Conservation (phyloP, 2,113 vertebrate genomes). For the Myotis yumanensis region DNA sequence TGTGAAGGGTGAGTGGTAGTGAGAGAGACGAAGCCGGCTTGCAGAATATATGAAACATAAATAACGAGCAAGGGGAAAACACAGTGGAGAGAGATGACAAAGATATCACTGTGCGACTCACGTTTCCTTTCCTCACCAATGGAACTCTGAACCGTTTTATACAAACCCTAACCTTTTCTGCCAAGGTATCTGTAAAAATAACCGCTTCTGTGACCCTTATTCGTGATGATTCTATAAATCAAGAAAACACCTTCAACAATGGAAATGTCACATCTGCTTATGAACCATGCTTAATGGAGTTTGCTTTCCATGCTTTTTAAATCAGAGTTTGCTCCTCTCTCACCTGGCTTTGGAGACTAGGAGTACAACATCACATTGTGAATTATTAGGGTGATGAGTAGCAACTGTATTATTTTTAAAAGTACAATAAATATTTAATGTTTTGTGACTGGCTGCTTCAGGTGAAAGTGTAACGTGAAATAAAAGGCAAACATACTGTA, state of each 20-base stretch:
- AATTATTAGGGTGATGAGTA: neutral
- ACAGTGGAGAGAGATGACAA: neutral
- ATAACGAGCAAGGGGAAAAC: neutral
- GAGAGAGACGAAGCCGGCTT: neutral
- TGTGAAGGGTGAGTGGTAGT: neutral
- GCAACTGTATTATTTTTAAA: neutral
- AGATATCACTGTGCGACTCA: neutral
- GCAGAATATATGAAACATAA: neutral
- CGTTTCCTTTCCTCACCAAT: conserved; percentile 8
- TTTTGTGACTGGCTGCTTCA: neutral
- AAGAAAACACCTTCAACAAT: conserved; percentile 21
- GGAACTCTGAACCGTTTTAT: conserved; percentile 29
- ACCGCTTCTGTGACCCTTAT: conserved; percentile 20
- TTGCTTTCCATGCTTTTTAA: conserved; percentile 36
- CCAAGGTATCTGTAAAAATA: neutral
- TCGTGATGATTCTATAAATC: conserved; percentile 37
- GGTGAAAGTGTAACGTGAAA: neutral
- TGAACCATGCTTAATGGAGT: neutral
- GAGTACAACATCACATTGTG: neutral
- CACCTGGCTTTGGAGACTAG: neutral
- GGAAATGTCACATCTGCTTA: conserved; percentile 49
- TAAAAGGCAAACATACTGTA: neutral
- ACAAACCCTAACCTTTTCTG: conserved; percentile 34
- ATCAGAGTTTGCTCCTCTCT: conserved; percentile 1
- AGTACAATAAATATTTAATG: neutral